phyloP scores from a whole-genome alignment of 2,797 vertebrate genomes.

The Centroberyx gerrardi region DNA sequence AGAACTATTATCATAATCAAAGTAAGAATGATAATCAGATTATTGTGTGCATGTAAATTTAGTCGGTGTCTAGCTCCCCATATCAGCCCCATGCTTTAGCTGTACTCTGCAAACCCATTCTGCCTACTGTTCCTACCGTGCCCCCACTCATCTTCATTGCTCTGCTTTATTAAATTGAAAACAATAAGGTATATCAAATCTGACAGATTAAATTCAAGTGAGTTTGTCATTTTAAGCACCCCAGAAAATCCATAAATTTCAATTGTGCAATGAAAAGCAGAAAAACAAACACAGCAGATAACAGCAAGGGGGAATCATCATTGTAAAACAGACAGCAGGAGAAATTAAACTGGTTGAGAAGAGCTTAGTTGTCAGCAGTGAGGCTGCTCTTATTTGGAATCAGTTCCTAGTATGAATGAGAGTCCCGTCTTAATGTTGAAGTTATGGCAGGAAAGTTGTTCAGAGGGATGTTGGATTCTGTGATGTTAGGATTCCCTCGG shows the following conservation, averaged over 20 bases:
- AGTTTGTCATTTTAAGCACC: slow-evolving; percentile 37
- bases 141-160: slow-evolving; percentile 48
- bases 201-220: slow-evolving; percentile 42
- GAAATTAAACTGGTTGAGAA: slow-evolving; percentile 29
- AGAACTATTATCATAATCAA: slow-evolving; percentile 3
- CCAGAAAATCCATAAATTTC: slow-evolving; percentile 51
- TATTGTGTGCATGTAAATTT: not conserved
- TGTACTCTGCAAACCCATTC: not conserved
- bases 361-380: slow-evolving; percentile 14
- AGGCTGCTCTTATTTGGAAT: slow-evolving; percentile 53
- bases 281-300: slow-evolving; percentile 48
- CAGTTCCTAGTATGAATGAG: slow-evolving; percentile 44
- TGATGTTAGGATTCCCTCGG: slow-evolving; percentile 66
- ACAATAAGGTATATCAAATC: slow-evolving; percentile 47
- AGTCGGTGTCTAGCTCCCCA: not conserved
- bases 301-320: slow-evolving; percentile 26
- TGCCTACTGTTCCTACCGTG: slow-evolving; percentile 13
- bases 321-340: slow-evolving; percentile 13
- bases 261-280: slow-evolving; percentile 40
- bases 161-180: slow-evolving; percentile 61
- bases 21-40: slow-evolving; percentile 28
- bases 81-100: slow-evolving; percentile 8
- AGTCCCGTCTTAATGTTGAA: slow-evolving; percentile 51
- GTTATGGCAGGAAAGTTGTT: slow-evolving; percentile 49
- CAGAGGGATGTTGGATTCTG: slow-evolving; percentile 42